Conservation (phyloP, 2,797 vertebrate species). For the Galaxias olidus region DNA sequence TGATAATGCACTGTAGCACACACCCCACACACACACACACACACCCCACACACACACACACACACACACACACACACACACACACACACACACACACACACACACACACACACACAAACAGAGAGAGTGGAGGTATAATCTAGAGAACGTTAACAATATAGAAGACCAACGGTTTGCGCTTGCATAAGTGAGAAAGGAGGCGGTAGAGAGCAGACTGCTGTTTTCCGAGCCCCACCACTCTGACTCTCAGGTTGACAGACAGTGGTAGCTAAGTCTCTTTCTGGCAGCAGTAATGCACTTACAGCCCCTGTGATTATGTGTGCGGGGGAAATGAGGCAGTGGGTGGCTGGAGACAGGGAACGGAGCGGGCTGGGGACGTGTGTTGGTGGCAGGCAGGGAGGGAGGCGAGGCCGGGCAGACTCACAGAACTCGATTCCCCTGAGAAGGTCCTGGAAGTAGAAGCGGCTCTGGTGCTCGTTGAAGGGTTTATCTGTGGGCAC, state of each 20-base stretch:
- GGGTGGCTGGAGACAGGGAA: constrained; percentile 44
- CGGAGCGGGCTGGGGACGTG: constrained; percentile 21
- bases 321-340: constrained; percentile 44
- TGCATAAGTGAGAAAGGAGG: too few relatives aligned
- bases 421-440: constrained; percentile 98
- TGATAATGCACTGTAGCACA: constrained; percentile 90
- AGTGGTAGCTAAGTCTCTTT: constrained; percentile 25
- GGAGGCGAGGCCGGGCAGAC: constrained; percentile 44
- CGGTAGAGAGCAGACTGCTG: too few relatives aligned
- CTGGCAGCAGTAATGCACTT: constrained; percentile 41
- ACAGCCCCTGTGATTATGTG: constrained; percentile 40
- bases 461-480: constrained; percentile 92
- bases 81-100: neutral
- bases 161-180: too few relatives aligned
- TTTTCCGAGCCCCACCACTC: neutral
- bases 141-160: too few relatives aligned
- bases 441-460: constrained; percentile 97
- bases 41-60: neutral
- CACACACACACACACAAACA: neutral
- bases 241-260: constrained; percentile 8
- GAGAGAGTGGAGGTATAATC: too few relatives aligned
- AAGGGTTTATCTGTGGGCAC: constrained; percentile 92
- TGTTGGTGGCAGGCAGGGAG: constrained; percentile 21
- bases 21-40: neutral
- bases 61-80: neutral